Percentiles rank a stretch among this genome's conserved stretches.
Conservation (phyloP, 2,113 vertebrate species). For the Solea solea region DNA sequence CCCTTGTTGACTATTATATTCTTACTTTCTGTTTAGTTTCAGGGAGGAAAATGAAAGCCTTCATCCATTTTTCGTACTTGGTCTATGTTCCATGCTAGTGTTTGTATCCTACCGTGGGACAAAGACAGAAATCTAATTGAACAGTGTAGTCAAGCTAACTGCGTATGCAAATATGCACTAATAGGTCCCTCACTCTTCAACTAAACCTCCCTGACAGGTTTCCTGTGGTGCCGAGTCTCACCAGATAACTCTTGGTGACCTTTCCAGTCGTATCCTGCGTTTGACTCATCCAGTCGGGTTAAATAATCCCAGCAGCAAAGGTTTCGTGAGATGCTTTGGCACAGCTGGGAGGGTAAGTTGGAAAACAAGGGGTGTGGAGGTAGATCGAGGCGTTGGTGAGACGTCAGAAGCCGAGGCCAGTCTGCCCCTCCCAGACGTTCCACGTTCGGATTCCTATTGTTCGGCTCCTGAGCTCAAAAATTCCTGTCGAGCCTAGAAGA, state of each 20-base stretch:
- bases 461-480: conserved; percentile 56
- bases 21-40: no score
- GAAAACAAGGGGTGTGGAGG: conserved; percentile 64
- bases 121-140: no score
- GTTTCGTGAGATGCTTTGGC: conserved; percentile 47
- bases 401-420: conserved; percentile 63
- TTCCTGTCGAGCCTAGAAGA: conserved; percentile 75
- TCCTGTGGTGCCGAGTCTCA: neutral
- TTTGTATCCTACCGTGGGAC: no score
- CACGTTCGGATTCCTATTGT: conserved; percentile 70
- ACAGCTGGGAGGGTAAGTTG: conserved; percentile 32
- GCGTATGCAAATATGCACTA: no score
- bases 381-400: conserved; percentile 40
- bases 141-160: no score
- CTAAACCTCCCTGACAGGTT: neutral
- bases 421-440: conserved; percentile 58
- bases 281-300: conserved; percentile 7
- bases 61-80: no score
- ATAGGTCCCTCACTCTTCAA: neutral
- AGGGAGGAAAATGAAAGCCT: no score
- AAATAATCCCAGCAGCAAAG: conserved; percentile 22
- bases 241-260: conserved; percentile 8
- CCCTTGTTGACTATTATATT: no score
- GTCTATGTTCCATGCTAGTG: no score
- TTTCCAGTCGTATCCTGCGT: conserved; percentile 6